Evolutionary conservation across 2,113 vertebrate genomes (phyloP).

Genomic region (Okapia johnstoni): DNA sequence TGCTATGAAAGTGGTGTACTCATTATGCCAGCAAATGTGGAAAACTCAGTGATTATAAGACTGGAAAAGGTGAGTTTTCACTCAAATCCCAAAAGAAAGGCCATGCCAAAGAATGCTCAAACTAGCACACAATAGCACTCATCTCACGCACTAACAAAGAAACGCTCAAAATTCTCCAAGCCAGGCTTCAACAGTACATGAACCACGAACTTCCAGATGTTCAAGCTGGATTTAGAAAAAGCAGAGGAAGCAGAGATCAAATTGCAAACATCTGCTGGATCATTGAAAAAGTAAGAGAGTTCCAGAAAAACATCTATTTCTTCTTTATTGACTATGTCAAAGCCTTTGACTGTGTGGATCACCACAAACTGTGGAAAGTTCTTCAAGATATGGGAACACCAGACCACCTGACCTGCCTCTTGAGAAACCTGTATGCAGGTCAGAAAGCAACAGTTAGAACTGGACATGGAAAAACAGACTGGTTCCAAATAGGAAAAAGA

Average conservation of each 20-base stretch:
- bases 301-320: background rate
- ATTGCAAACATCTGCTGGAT: background rate
- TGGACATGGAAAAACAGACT: too few relatives aligned
- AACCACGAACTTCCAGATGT: background rate
- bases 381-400: too few relatives aligned
- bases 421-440: too few relatives aligned
- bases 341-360: background rate
- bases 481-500: too few relatives aligned
- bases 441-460: too few relatives aligned
- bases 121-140: background rate
- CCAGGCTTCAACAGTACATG: background rate
- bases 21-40: background rate
- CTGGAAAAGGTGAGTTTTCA: background rate
- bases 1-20: background rate
- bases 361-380: background rate
- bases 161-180: background rate
- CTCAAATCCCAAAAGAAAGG: background rate
- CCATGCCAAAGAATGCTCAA: background rate
- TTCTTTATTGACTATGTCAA: background rate
- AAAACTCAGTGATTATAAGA: background rate
- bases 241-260: background rate
- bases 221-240: background rate
- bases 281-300: background rate
- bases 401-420: too few relatives aligned
- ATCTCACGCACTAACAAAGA: background rate